Conservation (phyloP, 1,140 invertebrate genomes). For the Octopus sinensis region DNA sequence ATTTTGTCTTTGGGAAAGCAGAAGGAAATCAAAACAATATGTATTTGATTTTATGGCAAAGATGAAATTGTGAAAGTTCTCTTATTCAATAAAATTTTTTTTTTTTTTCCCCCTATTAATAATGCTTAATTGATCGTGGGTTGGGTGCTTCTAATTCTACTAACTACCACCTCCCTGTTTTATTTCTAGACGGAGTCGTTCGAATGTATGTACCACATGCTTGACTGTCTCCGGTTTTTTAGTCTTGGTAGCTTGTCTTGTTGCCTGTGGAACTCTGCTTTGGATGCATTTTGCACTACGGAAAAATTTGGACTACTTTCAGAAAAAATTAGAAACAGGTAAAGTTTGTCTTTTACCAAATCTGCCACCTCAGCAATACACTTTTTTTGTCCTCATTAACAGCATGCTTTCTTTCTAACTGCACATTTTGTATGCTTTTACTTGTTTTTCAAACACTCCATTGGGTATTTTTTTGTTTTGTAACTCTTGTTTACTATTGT, state of each 20-base stretch:
- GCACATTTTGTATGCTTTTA: too few species aligned
- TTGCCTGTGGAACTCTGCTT: conserved; percentile 31
- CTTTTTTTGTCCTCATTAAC: not conserved
- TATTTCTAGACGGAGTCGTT: conserved; percentile 27
- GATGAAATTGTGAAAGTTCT: too few species aligned
- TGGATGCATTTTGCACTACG: conserved; percentile 41
- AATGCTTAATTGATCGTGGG: too few species aligned
- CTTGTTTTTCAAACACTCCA: too few species aligned
- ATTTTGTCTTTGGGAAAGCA: too few species aligned
- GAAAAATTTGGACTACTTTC: conserved; percentile 28
- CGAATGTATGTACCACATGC: conserved; percentile 28
- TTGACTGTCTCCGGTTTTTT: conserved; percentile 25
- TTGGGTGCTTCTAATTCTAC: not conserved
- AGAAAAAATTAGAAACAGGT: conserved; percentile 31
- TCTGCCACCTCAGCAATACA: not conserved
- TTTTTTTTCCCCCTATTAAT: too few species aligned
- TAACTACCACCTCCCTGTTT: conserved; percentile 10
- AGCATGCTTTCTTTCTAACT: too few species aligned
- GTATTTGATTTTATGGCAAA: too few species aligned
- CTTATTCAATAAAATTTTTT: too few species aligned
- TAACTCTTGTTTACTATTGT: too few species aligned
- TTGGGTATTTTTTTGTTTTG: too few species aligned
- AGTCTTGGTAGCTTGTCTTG: conserved; percentile 30
- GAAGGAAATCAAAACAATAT: too few species aligned
- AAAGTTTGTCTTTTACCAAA: not conserved